phyloP scores from a whole-genome alignment of 2,888 invertebrate species.

The Chaetogeoica ovagalla region DNA sequence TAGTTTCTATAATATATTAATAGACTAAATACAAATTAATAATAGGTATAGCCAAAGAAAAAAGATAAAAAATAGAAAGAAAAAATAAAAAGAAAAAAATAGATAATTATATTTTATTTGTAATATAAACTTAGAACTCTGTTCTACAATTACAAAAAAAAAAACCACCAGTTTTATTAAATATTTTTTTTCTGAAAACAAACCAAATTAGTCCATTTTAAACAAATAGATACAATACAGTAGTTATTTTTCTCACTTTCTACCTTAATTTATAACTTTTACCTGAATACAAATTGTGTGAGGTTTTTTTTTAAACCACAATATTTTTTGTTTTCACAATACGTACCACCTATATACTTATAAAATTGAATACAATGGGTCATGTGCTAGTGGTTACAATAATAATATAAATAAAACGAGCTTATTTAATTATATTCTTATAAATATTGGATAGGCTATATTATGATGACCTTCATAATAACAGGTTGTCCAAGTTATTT shows the following conservation, averaged over 20 bases:
- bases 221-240: background rate
- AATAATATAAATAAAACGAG: conserved; percentile 13
- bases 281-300: background rate
- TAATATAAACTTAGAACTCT: no score
- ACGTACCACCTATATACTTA: conserved; percentile 1
- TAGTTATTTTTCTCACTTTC: background rate
- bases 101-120: no score
- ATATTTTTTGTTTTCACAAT: background rate
- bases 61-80: no score
- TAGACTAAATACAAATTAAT: background rate
- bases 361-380: conserved; percentile 18
- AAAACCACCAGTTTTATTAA: no score
- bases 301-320: conserved; percentile 21
- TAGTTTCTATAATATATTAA: background rate
- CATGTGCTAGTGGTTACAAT: conserved; percentile 14
- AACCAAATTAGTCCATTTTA: background rate
- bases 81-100: no score
- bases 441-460: background rate
- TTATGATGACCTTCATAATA: conserved; percentile 28
- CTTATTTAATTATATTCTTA: conserved; percentile 14
- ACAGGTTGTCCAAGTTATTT: conserved; percentile 42
- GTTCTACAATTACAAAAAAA: no score
- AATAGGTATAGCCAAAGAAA: no score
- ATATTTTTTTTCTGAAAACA: background rate
- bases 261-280: background rate